Evolutionary conservation across 2,113 vertebrate species (phyloP).

Genomic region (Antennarius striatus): DNA sequence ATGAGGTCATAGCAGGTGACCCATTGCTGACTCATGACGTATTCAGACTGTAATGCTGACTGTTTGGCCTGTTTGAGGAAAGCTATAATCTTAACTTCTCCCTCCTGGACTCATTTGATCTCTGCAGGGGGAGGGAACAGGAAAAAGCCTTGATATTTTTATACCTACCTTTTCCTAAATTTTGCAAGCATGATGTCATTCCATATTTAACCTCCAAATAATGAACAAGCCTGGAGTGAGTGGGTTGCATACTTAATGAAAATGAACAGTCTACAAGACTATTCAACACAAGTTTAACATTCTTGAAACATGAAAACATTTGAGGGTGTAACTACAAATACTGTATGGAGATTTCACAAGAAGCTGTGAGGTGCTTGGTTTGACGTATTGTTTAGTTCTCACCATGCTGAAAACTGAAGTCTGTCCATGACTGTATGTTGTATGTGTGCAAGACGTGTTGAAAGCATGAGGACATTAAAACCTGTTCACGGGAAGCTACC

Average conservation of each 20-base stretch:
- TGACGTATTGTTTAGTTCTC: constrained; percentile 58
- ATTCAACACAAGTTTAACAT: constrained; percentile 36
- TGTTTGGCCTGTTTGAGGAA: constrained; percentile 52
- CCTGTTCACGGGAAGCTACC: constrained; percentile 13
- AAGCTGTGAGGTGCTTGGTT: constrained; percentile 47
- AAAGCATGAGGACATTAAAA: constrained; percentile 25
- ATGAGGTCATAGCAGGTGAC: constrained; percentile 72
- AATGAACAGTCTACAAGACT: constrained; percentile 29
- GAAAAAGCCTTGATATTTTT: constrained; percentile 44
- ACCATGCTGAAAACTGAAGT: constrained; percentile 38
- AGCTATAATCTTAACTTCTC: constrained; percentile 57
- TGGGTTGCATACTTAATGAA: constrained; percentile 8
- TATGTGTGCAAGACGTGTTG: constrained; percentile 14
- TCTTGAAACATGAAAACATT: constrained; percentile 53
- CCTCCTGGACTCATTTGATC: constrained; percentile 67
- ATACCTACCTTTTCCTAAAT: constrained; percentile 57
- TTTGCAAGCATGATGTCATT: constrained; percentile 69
- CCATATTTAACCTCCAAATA: constrained; percentile 59
- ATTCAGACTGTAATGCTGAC: constrained; percentile 55
- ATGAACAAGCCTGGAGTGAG: constrained; percentile 43
- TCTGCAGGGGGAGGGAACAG: constrained; percentile 49
- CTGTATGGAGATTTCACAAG: constrained; percentile 30
- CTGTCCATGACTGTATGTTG: constrained; percentile 9
- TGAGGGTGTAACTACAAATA: constrained; percentile 11
- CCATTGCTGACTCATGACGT: constrained; percentile 67